Conservation (phyloP, 2,888 invertebrate species). For the Spisula solida region DNA sequence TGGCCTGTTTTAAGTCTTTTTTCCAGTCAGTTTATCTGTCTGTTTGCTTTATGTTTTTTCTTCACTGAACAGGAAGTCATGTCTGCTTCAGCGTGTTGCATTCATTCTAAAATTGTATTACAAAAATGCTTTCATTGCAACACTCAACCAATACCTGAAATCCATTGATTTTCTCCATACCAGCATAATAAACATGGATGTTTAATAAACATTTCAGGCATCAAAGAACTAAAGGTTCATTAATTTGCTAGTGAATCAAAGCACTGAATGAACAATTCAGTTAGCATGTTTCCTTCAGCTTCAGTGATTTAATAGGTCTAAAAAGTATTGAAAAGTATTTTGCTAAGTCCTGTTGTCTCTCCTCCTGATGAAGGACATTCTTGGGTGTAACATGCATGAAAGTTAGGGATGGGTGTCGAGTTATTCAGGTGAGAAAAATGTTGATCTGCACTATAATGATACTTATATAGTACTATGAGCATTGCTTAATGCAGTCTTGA, state of each 20-base stretch:
- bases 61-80: neutral
- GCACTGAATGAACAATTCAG: neutral
- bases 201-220: neutral
- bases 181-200: neutral
- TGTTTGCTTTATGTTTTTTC: conserved; percentile 15
- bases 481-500: neutral
- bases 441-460: no score
- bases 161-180: neutral
- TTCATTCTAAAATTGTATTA: neutral
- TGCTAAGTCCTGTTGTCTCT: no score
- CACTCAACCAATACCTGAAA: neutral
- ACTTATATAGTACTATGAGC: no score
- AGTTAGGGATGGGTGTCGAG: no score
- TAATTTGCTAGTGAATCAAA: neutral
- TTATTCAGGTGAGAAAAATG: no score
- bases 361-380: no score
- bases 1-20: conserved; percentile 20
- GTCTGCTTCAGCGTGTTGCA: neutral
- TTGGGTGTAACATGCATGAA: no score
- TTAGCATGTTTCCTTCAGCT: neutral
- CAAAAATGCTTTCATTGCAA: conserved; percentile 1
- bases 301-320: neutral
- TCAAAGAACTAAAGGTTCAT: conserved; percentile 16
- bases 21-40: conserved; percentile 5
- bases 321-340: no score